Evolutionary conservation across 2,113 vertebrate species (phyloP), one percentile per base, ranked within the genome.

Genomic region (Ammodytes marinus): DNA sequence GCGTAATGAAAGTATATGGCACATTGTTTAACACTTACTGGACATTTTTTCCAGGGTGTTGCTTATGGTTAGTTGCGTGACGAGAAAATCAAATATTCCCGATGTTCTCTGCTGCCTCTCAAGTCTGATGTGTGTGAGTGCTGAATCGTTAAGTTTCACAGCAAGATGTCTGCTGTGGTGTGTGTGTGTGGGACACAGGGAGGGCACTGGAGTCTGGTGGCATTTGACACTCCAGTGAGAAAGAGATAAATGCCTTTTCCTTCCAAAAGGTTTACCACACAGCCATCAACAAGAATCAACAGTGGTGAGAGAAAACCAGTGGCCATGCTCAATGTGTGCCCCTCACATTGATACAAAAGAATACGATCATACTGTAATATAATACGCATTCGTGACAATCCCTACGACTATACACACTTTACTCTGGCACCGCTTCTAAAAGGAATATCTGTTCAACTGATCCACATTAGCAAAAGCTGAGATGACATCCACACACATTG

Each of bases 41-140:
- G 87, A 86, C 74, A 81, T 85, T 89, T 91, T 82, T 91, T 82
- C 47, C 70, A 79, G 66, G 61, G 40, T 72, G 80, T 92, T 93
- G 89, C 69, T 87, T 88, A 82, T 91, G 92, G 91, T 93, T 84
- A 82, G 91, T 52, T 79, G 88, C 83, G 52, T 87, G 69, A 87
- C 40, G 78, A 87, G 63, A 93, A 27, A 94, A 95, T 94, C 88
- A 92, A 92, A 95, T 91, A 90, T 91, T 91, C 80, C 27, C 86
- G 37, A 92, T 93, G 91, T 92, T 91, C 77, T 89, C 80, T 87
- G 10, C 83, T 92, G 89, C 88, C 84, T 79, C 87, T 93, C 88
- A 92, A 27, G 86, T 73, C 85, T 72, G 59, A 87, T 72, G 79
- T 86, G 81, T 86, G 81, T 79, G 89, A 93, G 85, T 74, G 82